Percentiles rank a stretch among this genome's conserved stretches.
Evolutionary conservation across 2,797 vertebrate genomes (phyloP).

Genomic region (Alexandromys oeconomus): DNA sequence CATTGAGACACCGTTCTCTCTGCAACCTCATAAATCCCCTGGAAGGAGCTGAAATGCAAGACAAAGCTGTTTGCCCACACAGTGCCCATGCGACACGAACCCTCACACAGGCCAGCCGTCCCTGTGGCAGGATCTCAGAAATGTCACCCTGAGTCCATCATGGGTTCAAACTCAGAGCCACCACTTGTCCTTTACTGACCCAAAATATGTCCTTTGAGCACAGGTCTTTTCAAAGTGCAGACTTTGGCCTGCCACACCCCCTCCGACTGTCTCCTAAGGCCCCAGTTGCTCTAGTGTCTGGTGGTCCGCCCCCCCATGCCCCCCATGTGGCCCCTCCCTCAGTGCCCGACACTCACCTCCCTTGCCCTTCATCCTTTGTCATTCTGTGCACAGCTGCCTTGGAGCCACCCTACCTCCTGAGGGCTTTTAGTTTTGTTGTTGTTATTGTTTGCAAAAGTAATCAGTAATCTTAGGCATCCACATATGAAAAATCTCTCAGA

Average conservation of each 20-base stretch:
- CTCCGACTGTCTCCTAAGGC: rapidly evolving
- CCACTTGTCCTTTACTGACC: background rate
- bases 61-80: background rate
- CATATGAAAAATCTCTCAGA: background rate
- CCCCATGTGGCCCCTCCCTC: background rate
- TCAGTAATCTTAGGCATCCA: background rate
- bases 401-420: rapidly evolving
- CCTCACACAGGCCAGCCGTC: background rate
- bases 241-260: background rate
- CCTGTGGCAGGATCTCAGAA: background rate
- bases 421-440: background rate
- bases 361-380: background rate
- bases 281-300: background rate
- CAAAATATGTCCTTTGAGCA: background rate
- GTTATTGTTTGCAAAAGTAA: background rate
- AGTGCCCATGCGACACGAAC: background rate
- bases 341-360: background rate
- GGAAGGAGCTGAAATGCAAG: background rate
- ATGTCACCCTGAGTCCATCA: background rate
- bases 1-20: background rate
- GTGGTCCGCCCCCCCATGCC: background rate
- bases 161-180: background rate
- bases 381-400: background rate
- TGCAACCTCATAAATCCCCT: background rate
- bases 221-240: background rate